Evolutionary conservation across 1,140 invertebrate species (phyloP), one percentile per base, ranked within the genome.

Genomic region (Tetragonula clypearis): DNA sequence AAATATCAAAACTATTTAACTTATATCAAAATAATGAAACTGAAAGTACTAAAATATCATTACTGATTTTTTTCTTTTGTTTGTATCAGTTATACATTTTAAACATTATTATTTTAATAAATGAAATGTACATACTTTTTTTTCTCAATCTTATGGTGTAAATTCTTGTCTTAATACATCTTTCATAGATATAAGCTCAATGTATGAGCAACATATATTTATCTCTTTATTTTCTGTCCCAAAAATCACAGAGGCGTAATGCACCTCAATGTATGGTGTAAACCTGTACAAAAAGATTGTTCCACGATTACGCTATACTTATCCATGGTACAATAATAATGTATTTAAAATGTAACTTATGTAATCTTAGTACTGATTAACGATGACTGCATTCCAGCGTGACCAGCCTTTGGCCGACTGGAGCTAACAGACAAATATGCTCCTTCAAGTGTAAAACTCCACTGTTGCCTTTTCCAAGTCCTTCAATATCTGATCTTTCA

Each of bases 401-500:
- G 93, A 93, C 94, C 93, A 94, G 93, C 92, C 92, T 93, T 94
- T 94, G 94, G 94, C 93, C 92, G 92, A 94, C 91, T 92, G 94
- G 94, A 95, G 94, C 94, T 95, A 95, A 95, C 94, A 95, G 94
- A 95, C 94, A 95, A 95, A 95, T 93, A 94, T 91, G 94, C 94
- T 94, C 94, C 94, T 89, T 91, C 86, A 90, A 92, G 91, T 92
- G 92, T 93, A 92, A 92, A 91, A 94, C 92, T 91, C 75, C 86
- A 85, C 87, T 90, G 88, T 76, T 90, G 71, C 82, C 68, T 66
- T 80, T 79, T 69, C 49, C 65, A 17, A 66, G 35, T 79, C 73
- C 41, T 55, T 86, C 86, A 83, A 91, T 88, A 88, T 88, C 80
- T 80, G 74, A 89, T 92, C 91, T 90, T 85, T 84, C 79, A 84